Evolutionary conservation across 2,888 invertebrate genomes (phyloP).

Genomic region (Thumatha senex): DNA sequence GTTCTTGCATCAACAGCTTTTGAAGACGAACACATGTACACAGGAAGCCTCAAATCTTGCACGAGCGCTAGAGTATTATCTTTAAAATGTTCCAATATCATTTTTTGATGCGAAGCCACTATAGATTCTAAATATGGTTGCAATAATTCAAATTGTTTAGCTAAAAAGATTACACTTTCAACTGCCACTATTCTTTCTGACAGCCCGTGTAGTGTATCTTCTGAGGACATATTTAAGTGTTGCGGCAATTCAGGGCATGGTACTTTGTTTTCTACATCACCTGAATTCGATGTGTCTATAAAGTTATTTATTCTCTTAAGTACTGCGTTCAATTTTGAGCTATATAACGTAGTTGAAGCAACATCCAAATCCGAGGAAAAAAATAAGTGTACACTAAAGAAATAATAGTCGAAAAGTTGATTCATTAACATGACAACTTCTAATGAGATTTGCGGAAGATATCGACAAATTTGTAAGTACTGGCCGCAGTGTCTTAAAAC

Average conservation of each 20-base stretch:
- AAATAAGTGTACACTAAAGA: slow-evolving; percentile 93
- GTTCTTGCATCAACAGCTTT: slow-evolving; percentile 90
- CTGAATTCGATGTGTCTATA: slow-evolving; percentile 75
- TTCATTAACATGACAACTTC: slow-evolving; percentile 96
- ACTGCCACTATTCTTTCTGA: slow-evolving; percentile 95
- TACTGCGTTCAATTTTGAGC: slow-evolving; percentile 87
- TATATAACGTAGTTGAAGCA: slow-evolving; percentile 83
- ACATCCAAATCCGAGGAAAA: slow-evolving; percentile 90
- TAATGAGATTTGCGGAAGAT: slow-evolving; percentile 94
- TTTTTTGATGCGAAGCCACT: slow-evolving; percentile 87
- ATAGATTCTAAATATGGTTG: slow-evolving; percentile 93
- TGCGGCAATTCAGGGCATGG: slow-evolving; percentile 55
- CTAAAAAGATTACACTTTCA: slow-evolving; percentile 95
- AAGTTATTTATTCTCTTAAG: slow-evolving; percentile 91
- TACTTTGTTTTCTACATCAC: slow-evolving; percentile 55
- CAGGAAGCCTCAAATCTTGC: slow-evolving; percentile 90
- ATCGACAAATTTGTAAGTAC: slow-evolving; percentile 96
- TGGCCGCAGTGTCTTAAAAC: slow-evolving; percentile 94
- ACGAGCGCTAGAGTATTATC: slow-evolving; percentile 89
- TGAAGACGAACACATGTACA: slow-evolving; percentile 94
- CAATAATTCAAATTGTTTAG: slow-evolving; percentile 93
- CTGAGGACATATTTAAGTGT: slow-evolving; percentile 62
- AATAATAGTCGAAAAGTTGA: slow-evolving; percentile 96
- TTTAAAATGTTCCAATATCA: slow-evolving; percentile 88
- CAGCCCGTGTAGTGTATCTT: slow-evolving; percentile 91